These are phyloP conservation scores for Okapia johnstoni DNA, from an alignment of 2,113 vertebrate species.

Conservation along the genomic window DNA sequence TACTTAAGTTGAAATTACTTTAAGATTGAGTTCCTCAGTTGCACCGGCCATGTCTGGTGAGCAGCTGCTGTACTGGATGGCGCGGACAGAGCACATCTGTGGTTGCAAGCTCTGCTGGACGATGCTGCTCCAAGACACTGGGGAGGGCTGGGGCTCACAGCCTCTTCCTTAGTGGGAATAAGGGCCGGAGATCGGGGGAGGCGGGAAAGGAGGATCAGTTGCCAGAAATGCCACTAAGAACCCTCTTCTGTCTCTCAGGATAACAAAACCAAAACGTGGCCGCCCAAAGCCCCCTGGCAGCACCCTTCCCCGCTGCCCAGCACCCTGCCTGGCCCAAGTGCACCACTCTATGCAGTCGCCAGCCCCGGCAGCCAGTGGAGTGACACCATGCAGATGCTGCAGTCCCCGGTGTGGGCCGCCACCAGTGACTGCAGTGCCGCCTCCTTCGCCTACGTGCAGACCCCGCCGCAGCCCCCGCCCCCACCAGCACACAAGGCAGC, in stretches of 20 bases:
- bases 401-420: slow-evolving; percentile 94
- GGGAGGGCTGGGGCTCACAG: background rate
- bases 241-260: slow-evolving; percentile 83
- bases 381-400: slow-evolving; percentile 95
- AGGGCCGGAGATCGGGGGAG: background rate
- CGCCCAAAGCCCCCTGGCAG: slow-evolving; percentile 98
- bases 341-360: slow-evolving; percentile 91
- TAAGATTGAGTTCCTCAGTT: background rate
- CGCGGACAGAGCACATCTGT: background rate
- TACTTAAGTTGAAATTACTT: background rate
- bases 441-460: slow-evolving; percentile 88
- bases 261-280: slow-evolving; percentile 99
- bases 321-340: slow-evolving; percentile 89
- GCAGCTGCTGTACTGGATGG: background rate
- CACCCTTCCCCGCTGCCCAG: slow-evolving; percentile 85
- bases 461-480: slow-evolving; percentile 81
- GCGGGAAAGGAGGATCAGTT: background rate
- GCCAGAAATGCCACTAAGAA: slow-evolving; percentile 18
- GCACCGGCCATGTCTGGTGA: background rate
- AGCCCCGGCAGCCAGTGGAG: slow-evolving; percentile 93
- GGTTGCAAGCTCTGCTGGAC: background rate
- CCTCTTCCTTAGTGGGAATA: background rate
- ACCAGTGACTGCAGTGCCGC: slow-evolving; percentile 88
- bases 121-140: background rate
- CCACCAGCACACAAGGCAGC: slow-evolving; percentile 88